Percentiles rank a stretch among this genome's conserved stretches.
These are phyloP conservation scores for Vicugna pacos DNA, from an alignment of 2,113 vertebrate genomes.

Conservation along the genomic window DNA sequence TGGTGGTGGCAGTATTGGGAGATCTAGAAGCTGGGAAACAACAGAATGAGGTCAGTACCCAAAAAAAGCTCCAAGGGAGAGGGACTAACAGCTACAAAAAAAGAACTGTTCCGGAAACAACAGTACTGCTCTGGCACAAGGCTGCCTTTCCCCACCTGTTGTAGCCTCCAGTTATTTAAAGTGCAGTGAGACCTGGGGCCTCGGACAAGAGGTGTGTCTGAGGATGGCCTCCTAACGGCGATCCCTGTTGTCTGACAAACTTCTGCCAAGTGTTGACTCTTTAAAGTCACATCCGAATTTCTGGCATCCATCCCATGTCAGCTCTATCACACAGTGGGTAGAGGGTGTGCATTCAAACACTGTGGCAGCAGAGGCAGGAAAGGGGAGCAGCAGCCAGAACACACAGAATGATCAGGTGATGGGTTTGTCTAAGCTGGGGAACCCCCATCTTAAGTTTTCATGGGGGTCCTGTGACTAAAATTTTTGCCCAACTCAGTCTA, in stretches of 20 bases:
- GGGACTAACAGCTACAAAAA: not conserved
- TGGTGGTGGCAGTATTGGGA: not conserved
- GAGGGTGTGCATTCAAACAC: not conserved
- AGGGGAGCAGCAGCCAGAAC: not conserved
- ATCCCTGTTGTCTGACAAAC: not conserved
- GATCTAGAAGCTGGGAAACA: constrained; percentile 10
- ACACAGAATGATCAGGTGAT: not conserved
- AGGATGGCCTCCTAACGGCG: not conserved
- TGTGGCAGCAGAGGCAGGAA: not conserved
- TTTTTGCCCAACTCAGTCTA: constrained; percentile 62
- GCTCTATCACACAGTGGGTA: not conserved
- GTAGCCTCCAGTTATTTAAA: constrained; percentile 60
- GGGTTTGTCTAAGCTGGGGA: not conserved
- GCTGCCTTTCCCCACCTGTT: not conserved
- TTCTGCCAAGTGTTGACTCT: not conserved
- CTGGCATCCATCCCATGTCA: not conserved
- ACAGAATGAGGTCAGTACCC: not conserved
- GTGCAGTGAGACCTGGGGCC: constrained; percentile 10
- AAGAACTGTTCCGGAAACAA: not conserved
- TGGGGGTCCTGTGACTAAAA: not conserved
- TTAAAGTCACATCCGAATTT: not conserved
- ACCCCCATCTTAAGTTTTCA: not conserved
- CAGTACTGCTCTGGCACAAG: not conserved
- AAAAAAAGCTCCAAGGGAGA: not conserved
- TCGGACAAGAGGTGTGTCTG: not conserved